Percentiles rank a stretch among this genome's conserved stretches.
These are phyloP conservation scores for Pteronura brasiliensis DNA, from an alignment of 2,113 vertebrate species.

Conservation along the genomic window DNA sequence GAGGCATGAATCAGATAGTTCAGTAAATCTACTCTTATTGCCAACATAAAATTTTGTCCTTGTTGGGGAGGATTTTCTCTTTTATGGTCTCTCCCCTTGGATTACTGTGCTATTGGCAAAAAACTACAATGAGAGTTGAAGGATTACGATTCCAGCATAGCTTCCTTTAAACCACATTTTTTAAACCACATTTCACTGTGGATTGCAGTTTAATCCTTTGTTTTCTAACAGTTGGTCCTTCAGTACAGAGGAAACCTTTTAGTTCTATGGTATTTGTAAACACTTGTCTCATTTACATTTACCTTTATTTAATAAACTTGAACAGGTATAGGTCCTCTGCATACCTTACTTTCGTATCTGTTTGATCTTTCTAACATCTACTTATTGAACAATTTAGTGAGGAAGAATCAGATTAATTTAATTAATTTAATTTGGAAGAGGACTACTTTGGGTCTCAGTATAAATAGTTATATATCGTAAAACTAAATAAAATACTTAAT, in stretches of 20 bases:
- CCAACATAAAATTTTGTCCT: not conserved
- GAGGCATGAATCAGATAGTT: not conserved
- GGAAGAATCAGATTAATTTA: not conserved
- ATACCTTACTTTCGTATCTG: not conserved
- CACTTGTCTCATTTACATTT: not conserved
- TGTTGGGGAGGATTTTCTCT: not conserved
- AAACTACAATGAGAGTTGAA: not conserved
- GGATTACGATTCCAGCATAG: not conserved
- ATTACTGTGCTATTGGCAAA: not conserved
- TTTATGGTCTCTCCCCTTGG: not conserved
- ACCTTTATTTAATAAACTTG: slow-evolving; percentile 25
- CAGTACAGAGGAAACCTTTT: not conserved
- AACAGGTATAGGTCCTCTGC: not conserved
- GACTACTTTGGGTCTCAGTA: not conserved
- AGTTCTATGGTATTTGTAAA: not conserved
- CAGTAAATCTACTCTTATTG: not conserved
- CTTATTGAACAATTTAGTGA: slow-evolving; percentile 30
- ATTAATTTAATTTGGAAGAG: too few species aligned
- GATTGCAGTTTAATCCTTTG: not conserved
- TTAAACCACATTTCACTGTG: not conserved
- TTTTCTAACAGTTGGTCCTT: slow-evolving; percentile 15
- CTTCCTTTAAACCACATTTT: slow-evolving; percentile 19
- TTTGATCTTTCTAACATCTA: not conserved
- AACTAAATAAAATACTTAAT: not conserved
- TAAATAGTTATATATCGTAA: not conserved